Base-by-base conservation (phyloP, 2,888 invertebrate genomes). In the Clostera curtula region DNA sequence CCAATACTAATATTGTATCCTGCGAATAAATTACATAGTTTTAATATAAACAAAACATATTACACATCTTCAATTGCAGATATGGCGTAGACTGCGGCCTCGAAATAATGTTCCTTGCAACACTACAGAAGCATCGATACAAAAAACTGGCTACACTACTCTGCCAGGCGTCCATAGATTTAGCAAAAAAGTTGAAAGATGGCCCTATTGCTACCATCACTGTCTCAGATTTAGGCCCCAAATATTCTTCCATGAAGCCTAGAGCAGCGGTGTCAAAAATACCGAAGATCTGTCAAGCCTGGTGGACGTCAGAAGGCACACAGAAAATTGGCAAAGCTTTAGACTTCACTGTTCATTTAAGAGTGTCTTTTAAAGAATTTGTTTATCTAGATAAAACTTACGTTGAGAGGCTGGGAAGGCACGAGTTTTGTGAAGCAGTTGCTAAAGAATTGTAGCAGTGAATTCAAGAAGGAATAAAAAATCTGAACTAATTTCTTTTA, bases 101-200 rank as follows among this genome's bases (percentile, higher is more conserved):
- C 23, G 90, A 91, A 62, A 58, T 90, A 6, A 89, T 88, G 88
- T 90, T 90, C 40, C 44, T 90, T 16, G 87, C 74, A 1, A 88
- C 88, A 0, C 42, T 77, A 5, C 73, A 80, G 0, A 71, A 82
- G 18, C 86, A 85, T 40, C 70, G 84, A 26, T 45, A 66, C 1
- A 69, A 72, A 14, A 82, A 85, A 5, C 71, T 91, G 11, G 90
- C 67, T 0, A 73, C 59, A 9, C 49, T 79, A n/a, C 45, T 90
- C 10, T 68, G 75, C 15, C 64, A 84, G 39, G 60, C 70, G 2
- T 85, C 88, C 0, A 61, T 88, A 24, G 75, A 86, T 25, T 40
- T 89, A 2, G 85, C 85, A 0, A 68, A 54, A 29, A 67, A 66
- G 27, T 42, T 85, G 1, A 59, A 53, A 30, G 41, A 67, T 9